Base-by-base conservation (phyloP, 2,797 vertebrate genomes). In the Setipinna tenuifilis region DNA sequence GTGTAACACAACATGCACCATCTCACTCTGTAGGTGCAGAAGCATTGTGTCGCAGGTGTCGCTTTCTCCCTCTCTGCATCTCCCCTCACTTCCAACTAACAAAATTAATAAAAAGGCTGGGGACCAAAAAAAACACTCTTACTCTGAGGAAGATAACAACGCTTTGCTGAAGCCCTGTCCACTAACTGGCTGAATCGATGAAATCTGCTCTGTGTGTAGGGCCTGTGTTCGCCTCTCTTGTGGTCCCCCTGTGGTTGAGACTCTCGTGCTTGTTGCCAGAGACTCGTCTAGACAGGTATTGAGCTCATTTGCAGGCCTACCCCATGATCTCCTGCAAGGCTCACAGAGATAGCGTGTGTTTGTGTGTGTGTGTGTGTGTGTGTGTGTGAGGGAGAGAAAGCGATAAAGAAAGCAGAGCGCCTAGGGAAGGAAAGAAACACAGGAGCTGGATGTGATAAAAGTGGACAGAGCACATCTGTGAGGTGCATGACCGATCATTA, bases 221-320 rank as follows among this genome's bases (percentile, higher is more conserved):
- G 31, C 35, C 16, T 41, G 71, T 25, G 35, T 44, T 41, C 44
- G 31, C 28, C 28, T 75, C 16, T 75, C 68, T 31, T 17, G 35
- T 31, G 17, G 17, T 28, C 62, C 85, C 41, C 71, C 9, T 46
- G 71, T 78, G 71, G 6, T 78, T 78, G 35, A 78, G 71, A 44
- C 17, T 65, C 80, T 87, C 21, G 23, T 62, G 35, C 88, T 85
- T 86, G 88, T 78, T 87, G 83, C 87, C 89, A 91, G 86, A 85
- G 58, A 84, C 85, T 87, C n/a, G 86, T 89, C 89, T 86, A 87
- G 87, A 84, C 85, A 81, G 81, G 80, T 83, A 17, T 86, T 85
- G 86, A 81, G 62, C 46, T 68, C 61, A 75, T 85, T 88, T 85
- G 78, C 23, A 81, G 75, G 62, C 54, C 81, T 62, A 83, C 81